Evolutionary conservation across 2,113 vertebrate genomes (phyloP), one percentile per base, ranked within the genome.

Genomic region (Hemibagrus wyckioides): DNA sequence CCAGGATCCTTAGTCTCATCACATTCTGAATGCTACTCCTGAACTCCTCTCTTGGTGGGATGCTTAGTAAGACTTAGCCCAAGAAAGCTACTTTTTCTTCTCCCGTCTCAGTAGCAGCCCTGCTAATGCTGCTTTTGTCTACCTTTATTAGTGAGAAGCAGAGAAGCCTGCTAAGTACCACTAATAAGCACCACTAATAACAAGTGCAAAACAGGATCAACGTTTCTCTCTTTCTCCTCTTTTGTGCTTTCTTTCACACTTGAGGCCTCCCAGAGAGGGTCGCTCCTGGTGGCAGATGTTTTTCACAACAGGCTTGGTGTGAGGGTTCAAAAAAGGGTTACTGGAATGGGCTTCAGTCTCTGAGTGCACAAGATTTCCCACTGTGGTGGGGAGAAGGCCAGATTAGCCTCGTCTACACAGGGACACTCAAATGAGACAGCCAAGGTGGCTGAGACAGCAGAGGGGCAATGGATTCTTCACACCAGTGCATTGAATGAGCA

Each of bases 181-280:
- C 84, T 94, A 91, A 94, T 94, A 95, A 85, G 94, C 93, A 94
- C 94, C 56, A 28, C 56, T 82, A 44, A 82, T 61, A 79, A 95
- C 90, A 93, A 94, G 92, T 94, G 94, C 93, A 95, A 96, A 95
- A 94, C 91, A 93, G 93, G 94, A 95, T 96, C 96, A 95, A 90
- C 80, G 84, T 90, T 87, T 89, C 90, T 92, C 90, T 59, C 73
- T 89, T 33, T 82, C 63, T 48, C 52, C n/a, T 63, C 71, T 36
- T 36, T 33, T 71, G 21, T 69, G 79, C 77, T 84, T 28, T 63
- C 83, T 54, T 76, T 69, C 44, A 79, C 73, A 73, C 73, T 80
- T 30, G 4, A 77, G 86, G 86, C 84, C 89, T 86, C 84, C 65
- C 76, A 88, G 77, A 81, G 84, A 87, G 86, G 79, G 79, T 59